Conservation (phyloP, 1,140 invertebrate genomes). For the Bombus superbus region DNA sequence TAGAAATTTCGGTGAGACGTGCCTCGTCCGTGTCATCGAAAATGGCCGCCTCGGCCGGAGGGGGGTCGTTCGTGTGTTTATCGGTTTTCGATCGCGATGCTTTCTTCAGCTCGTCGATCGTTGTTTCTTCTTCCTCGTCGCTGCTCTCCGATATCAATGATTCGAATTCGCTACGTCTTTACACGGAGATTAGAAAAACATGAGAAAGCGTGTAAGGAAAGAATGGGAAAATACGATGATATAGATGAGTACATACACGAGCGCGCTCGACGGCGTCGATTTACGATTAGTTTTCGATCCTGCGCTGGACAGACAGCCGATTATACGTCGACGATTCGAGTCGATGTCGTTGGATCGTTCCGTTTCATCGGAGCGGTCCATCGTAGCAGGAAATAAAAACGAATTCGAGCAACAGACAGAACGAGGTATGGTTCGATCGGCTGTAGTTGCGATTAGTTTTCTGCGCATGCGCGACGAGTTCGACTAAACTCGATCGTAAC, state of each 20-base stretch:
- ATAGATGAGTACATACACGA: background rate
- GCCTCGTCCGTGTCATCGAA: conserved; percentile 49
- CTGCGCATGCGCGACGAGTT: conserved; percentile 1
- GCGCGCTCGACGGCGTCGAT: background rate
- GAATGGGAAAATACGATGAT: background rate
- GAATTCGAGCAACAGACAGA: too few relatives aligned
- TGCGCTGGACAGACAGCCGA: background rate
- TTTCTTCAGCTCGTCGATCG: background rate
- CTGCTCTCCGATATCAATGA: conserved; percentile 56
- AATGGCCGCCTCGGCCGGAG: background rate
- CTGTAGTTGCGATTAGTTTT: too few relatives aligned
- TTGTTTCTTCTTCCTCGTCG: conserved; percentile 51
- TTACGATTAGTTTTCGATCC: background rate
- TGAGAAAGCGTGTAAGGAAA: background rate
- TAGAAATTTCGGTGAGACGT: background rate
- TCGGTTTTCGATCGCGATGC: background rate
- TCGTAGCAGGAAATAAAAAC: background rate
- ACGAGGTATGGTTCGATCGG: background rate
- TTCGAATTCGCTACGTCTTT: conserved; percentile 60
- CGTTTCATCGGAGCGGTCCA: background rate
- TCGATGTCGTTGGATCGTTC: too few relatives aligned
- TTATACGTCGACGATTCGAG: background rate
- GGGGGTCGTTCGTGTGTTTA: background rate
- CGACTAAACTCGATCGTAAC: background rate
- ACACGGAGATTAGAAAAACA: background rate